A percentile compares a stretch with the other conserved stretches of the same genome.
Evolutionary conservation across 2,888 invertebrate species (phyloP).

Genomic region (Papilio demoleus): DNA sequence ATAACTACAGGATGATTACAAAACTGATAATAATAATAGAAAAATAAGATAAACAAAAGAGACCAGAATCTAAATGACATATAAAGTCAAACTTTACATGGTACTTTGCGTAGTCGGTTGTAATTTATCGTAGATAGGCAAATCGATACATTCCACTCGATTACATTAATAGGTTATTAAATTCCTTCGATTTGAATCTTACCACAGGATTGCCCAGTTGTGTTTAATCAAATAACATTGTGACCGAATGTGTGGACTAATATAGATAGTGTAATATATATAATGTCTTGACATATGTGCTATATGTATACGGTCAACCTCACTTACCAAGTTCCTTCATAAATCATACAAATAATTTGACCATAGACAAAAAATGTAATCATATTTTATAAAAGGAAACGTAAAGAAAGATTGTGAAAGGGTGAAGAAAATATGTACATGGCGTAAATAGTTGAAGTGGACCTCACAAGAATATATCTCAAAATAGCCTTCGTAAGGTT

Average conservation of each 20-base stretch:
- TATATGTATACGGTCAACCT: no score
- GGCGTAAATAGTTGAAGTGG: no score
- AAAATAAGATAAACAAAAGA: background rate
- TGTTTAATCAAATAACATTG: background rate
- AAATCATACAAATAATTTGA: no score
- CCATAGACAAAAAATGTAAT: background rate
- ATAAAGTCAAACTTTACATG: background rate
- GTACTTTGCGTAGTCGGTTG: background rate
- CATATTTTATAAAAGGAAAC: background rate
- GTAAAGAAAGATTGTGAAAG: no score
- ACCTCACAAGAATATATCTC: no score
- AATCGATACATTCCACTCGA: constrained; percentile 5
- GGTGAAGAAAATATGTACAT: no score
- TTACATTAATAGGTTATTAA: background rate
- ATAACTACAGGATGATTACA: background rate
- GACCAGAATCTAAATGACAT: background rate
- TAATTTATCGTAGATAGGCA: background rate
- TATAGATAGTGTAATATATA: no score
- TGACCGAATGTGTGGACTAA: no score
- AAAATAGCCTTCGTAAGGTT: no score
- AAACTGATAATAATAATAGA: background rate
- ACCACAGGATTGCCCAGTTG: constrained; percentile 1
- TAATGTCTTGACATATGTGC: no score
- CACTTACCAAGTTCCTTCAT: no score
- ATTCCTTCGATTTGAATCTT: constrained; percentile 4